Conservation (phyloP, 2,113 vertebrate species). For the Sclerurus mexicanus region DNA sequence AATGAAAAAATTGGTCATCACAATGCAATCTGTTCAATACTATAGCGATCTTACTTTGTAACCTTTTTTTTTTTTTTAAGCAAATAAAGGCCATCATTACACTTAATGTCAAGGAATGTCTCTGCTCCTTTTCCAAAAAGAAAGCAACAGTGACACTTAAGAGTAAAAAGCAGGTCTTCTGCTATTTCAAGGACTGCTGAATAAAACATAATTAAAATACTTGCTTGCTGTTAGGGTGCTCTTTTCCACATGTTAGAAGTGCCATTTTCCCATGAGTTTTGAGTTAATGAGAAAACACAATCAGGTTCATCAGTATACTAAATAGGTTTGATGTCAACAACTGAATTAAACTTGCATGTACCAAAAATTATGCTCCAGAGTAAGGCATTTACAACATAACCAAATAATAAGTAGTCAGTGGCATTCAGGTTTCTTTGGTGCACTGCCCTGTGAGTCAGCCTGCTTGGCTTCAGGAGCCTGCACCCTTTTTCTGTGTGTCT, state of each 20-base stretch:
- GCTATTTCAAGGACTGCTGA: neutral
- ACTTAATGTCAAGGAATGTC: slow-evolving; percentile 2
- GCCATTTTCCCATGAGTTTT: accelerated
- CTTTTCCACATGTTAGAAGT: accelerated
- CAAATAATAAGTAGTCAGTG: slow-evolving; percentile 53
- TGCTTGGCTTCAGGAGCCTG: neutral
- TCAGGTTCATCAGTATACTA: neutral
- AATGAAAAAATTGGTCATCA: neutral
- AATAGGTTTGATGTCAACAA: slow-evolving; percentile 25
- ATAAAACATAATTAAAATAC: neutral
- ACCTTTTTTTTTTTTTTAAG: slow-evolving; percentile 40
- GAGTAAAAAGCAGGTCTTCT: neutral
- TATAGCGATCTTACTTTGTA: slow-evolving; percentile 56
- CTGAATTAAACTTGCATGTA: neutral
- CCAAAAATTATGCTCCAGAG: slow-evolving; percentile 40
- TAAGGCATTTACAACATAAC: neutral
- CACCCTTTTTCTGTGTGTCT: neutral
- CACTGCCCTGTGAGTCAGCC: slow-evolving; percentile 77
- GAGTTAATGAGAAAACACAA: neutral
- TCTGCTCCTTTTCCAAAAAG: neutral
- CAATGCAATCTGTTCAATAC: slow-evolving; percentile 28
- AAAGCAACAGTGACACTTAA: neutral
- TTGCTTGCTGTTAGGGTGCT: neutral
- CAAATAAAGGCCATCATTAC: slow-evolving; percentile 70
- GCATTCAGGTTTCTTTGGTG: neutral